Base-by-base conservation (phyloP, 1,140 invertebrate genomes). In the Trichonephila clavipes region DNA sequence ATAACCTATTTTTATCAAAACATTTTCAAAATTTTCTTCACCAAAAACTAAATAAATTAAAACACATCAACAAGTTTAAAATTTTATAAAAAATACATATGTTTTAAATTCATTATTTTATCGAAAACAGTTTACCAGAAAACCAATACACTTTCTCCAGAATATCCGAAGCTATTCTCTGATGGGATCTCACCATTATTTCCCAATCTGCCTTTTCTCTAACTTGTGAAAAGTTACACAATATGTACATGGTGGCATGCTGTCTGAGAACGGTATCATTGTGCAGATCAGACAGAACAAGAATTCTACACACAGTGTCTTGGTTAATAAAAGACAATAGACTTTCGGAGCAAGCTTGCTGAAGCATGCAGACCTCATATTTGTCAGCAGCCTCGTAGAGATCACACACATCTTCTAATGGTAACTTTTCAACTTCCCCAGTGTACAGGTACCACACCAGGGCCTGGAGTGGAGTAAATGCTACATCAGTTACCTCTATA, bases 391-490 rank as follows among this genome's bases (percentile, higher is more conserved):
- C 34, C 28, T 21, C 86, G 24, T 88, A 88, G 0, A 88, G 28
- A 2, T 62, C 86, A 12, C 86, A 88, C 14, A 44, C 7, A 7
- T 64, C 59, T 7, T 62, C 61, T 1, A 21, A 88, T 1, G 34
- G n/a, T 64, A 64, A 18, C 19, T 66, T 58, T 24, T 88, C 19
- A 0, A 88, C 61, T 21, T 28, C 34, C 24, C 61, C 86, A 2
- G 61, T 88, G 61, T 88, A 88, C 24, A 88, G 24, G 34, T 66
- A 88, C 28, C 61, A 66, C 61, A 88, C 61, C 14, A 88, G 40
- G 61, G 59, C 61, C 4, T 88, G 19, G 6, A 88, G 7, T 4
- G 62, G n/a, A 19, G 8, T 2, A 7, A 51, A 51, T 2, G 62
- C 86, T 2, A 88, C 14, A 58, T 88, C 86, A 66, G 24, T 5